These are phyloP conservation scores for Beris morrisii DNA, from an alignment of 2,888 invertebrate species.

Conservation along the genomic window DNA sequence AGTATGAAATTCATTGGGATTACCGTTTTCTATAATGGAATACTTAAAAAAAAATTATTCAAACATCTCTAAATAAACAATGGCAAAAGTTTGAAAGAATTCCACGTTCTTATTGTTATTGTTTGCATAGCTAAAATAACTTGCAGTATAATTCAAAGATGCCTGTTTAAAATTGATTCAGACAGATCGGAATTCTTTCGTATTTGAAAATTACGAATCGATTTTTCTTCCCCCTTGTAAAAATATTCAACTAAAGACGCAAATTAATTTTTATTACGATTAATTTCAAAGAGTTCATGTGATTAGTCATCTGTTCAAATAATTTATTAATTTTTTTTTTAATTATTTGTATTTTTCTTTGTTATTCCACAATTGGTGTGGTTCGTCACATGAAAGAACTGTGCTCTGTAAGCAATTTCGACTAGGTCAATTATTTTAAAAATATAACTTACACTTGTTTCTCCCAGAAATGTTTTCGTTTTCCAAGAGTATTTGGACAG, in stretches of 20 bases:
- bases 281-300: background rate
- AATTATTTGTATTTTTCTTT: background rate
- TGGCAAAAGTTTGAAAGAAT: too few species aligned
- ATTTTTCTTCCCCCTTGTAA: background rate
- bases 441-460: slow-evolving; percentile 41
- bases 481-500: slow-evolving; percentile 38
- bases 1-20: too few species aligned
- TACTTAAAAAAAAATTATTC: too few species aligned
- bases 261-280: background rate
- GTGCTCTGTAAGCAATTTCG: too few species aligned
- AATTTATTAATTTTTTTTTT: background rate
- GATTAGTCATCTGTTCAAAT: background rate
- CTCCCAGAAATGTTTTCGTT: slow-evolving; percentile 41
- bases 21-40: too few species aligned
- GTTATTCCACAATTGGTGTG: slow-evolving; percentile 2
- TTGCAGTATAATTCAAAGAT: too few species aligned
- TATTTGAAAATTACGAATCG: background rate
- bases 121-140: background rate
- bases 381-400: background rate
- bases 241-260: background rate
- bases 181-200: background rate
- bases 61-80: too few species aligned
- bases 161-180: too few species aligned
- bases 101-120: background rate
- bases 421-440: slow-evolving; percentile 2